Conservation (phyloP, 53 echinoderm and acorn worm genomes). For the Arbacia lixula region DNA sequence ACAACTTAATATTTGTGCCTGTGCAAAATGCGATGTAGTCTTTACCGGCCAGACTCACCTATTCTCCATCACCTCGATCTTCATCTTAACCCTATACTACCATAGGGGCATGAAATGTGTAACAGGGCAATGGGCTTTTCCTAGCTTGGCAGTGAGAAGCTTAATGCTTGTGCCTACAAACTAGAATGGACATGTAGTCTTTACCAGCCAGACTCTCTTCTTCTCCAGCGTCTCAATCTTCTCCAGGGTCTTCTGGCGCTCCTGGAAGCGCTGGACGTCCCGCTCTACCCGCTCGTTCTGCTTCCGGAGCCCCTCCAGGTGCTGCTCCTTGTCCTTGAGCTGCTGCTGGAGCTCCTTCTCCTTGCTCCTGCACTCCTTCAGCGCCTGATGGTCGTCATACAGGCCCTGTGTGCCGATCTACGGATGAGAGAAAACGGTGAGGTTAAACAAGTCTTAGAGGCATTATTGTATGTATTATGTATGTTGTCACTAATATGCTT, state of each 20-base stretch:
- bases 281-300: conserved; percentile 85
- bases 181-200: too few relatives aligned
- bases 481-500: too few relatives aligned
- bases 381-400: conserved; percentile 72
- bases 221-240: conserved; percentile 88
- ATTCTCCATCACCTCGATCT: too few relatives aligned
- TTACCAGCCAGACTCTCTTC: conserved; percentile 95
- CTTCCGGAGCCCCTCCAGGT: conserved; percentile 63
- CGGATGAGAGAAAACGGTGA: neutral
- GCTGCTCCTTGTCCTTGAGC: conserved; percentile 74
- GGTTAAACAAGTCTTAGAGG: too few relatives aligned
- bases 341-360: conserved; percentile 74
- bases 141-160: too few relatives aligned
- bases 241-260: conserved; percentile 81
- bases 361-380: conserved; percentile 72
- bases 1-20: too few relatives aligned
- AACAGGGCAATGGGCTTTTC: too few relatives aligned
- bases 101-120: too few relatives aligned
- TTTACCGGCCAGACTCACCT: neutral
- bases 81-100: too few relatives aligned
- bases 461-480: too few relatives aligned
- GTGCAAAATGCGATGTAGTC: too few relatives aligned
- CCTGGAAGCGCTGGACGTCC: conserved; percentile 82
- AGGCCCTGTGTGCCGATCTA: conserved; percentile 85
- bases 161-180: too few relatives aligned